Evolutionary conservation across 2,113 vertebrate species (phyloP).

Genomic region (Campylomormyrus tamandua): DNA sequence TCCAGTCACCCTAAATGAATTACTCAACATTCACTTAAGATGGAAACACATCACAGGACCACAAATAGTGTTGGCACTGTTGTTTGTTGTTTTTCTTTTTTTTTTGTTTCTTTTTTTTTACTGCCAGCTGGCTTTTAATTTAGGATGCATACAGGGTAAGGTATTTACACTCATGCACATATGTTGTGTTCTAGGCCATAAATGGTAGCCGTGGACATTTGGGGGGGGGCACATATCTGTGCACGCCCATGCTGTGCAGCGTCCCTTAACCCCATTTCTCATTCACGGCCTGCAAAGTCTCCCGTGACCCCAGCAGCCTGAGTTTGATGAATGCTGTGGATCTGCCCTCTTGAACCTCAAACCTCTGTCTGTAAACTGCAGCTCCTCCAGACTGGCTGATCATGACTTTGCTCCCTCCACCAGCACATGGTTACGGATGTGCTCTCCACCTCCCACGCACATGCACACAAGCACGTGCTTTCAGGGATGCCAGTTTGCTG

Average conservation of each 20-base stretch:
- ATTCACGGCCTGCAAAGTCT: slow-evolving; percentile 75
- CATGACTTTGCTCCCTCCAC: slow-evolving; percentile 70
- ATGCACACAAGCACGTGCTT: neutral
- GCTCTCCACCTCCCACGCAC: neutral
- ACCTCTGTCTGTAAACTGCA: slow-evolving; percentile 63
- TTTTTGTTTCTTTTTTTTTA: neutral
- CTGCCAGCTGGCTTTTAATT: neutral
- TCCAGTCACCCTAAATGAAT: slow-evolving; percentile 53
- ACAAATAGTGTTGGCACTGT: slow-evolving; percentile 30
- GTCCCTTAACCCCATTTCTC: slow-evolving; percentile 62
- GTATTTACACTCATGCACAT: neutral
- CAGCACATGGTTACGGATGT: slow-evolving; percentile 27
- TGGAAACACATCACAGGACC: slow-evolving; percentile 27
- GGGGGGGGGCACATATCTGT: slow-evolving; percentile 39
- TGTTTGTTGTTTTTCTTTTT: neutral
- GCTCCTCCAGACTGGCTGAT: slow-evolving; percentile 75
- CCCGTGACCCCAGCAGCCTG: slow-evolving; percentile 65
- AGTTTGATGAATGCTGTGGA: slow-evolving; percentile 83
- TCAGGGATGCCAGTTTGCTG: neutral
- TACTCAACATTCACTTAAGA: slow-evolving; percentile 54
- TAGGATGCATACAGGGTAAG: neutral
- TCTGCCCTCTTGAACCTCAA: slow-evolving; percentile 79
- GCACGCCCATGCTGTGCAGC: slow-evolving; percentile 37
- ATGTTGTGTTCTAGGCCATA: neutral
- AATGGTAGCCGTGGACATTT: slow-evolving; percentile 16